A percentile compares a stretch with the other conserved stretches of the same genome.
Conservation (phyloP, 2,113 vertebrate genomes). For the Saccopteryx leptura region DNA sequence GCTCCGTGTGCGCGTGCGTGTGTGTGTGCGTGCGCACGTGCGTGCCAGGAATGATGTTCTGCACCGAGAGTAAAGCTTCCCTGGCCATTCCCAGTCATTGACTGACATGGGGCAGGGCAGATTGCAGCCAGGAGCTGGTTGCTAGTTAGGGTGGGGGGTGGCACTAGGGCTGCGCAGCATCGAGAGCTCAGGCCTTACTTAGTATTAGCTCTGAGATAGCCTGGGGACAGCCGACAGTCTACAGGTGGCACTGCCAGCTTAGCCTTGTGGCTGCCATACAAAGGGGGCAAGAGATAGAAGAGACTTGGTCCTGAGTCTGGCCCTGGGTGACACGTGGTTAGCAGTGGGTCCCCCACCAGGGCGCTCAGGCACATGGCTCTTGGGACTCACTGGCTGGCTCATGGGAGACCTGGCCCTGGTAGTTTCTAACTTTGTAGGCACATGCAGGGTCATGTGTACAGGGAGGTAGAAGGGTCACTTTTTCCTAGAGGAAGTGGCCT, state of each 20-base stretch:
- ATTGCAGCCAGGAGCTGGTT: background rate
- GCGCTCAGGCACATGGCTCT: background rate
- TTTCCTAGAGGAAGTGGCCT: background rate
- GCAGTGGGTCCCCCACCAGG: background rate
- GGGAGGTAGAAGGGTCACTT: background rate
- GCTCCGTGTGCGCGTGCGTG: background rate
- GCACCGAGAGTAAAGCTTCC: background rate
- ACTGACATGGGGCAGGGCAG: background rate
- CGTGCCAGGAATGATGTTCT: background rate
- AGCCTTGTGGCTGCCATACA: background rate
- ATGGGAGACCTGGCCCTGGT: background rate
- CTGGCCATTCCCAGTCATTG: background rate
- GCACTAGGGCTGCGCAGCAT: background rate
- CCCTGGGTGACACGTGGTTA: background rate
- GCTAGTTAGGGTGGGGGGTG: background rate
- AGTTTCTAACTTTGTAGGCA: background rate
- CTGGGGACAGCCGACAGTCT: slow-evolving; percentile 70
- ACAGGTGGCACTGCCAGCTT: slow-evolving; percentile 81
- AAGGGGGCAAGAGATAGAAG: background rate
- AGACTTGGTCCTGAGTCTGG: background rate
- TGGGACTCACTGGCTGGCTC: background rate
- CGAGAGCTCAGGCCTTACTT: background rate
- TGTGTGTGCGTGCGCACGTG: background rate
- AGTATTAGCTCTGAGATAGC: background rate
- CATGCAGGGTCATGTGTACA: background rate